Evolutionary conservation across 2,888 invertebrate species (phyloP).

Genomic region (Dryobota labecula): DNA sequence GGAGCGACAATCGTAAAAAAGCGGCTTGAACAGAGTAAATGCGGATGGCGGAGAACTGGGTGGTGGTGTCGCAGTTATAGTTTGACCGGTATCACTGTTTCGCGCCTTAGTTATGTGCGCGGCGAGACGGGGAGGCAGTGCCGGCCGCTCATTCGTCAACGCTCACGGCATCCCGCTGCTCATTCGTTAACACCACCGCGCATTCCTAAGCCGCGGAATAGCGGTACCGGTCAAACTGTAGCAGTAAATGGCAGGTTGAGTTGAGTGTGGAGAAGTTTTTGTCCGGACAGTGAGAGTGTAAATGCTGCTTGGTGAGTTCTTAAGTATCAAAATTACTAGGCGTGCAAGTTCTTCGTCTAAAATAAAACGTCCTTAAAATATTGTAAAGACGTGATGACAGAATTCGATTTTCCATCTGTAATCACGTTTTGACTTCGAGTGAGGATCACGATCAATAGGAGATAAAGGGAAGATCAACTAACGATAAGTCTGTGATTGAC

Average conservation of each 20-base stretch:
- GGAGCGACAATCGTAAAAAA: no score
- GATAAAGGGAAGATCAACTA: conserved; percentile 10
- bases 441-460: background rate
- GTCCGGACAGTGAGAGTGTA: no score
- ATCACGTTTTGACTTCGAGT: background rate
- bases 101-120: no score
- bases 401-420: background rate
- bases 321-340: background rate
- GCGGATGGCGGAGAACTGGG: background rate
- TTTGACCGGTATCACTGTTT: no score
- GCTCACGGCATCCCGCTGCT: no score
- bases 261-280: background rate
- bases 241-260: background rate
- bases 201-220: no score
- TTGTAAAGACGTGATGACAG: background rate
- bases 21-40: background rate
- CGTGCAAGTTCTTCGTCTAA: no score
- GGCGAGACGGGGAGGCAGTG: no score
- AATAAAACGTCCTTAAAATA: background rate
- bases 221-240: no score
- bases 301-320: background rate
- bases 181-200: no score
- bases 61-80: background rate
- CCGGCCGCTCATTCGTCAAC: no score
- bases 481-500: conserved; percentile 23